phyloP scores from a whole-genome alignment of 2,113 vertebrate genomes.

The Toxotes jaculatrix region DNA sequence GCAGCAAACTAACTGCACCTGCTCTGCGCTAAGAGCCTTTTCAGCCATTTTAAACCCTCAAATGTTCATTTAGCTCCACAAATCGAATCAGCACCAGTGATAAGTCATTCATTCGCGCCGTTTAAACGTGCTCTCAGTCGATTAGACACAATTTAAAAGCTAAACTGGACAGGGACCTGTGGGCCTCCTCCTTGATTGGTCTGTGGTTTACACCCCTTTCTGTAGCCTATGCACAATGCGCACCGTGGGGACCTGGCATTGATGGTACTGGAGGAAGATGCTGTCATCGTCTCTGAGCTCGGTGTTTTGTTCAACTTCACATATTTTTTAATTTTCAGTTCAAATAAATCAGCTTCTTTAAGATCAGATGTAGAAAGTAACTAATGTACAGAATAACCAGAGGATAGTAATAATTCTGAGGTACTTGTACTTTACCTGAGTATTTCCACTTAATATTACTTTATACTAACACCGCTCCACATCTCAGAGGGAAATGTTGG shows the following conservation, averaged over 20 bases:
- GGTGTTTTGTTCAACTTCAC: no score
- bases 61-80: constrained; percentile 53
- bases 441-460: no score
- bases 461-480: no score
- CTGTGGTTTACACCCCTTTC: constrained; percentile 21
- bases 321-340: no score
- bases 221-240: background rate
- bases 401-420: no score
- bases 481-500: no score
- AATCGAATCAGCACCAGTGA: constrained; percentile 55
- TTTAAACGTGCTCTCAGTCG: constrained; percentile 50
- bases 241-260: constrained; percentile 6
- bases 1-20: background rate
- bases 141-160: constrained; percentile 53
- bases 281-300: no score
- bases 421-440: no score
- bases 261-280: background rate
- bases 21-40: constrained; percentile 16
- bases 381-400: no score
- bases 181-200: constrained; percentile 25
- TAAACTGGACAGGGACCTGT: constrained; percentile 61
- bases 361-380: no score
- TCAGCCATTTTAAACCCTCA: constrained; percentile 26
- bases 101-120: constrained; percentile 46
- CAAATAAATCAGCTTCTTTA: no score